These are phyloP conservation scores for Alcedo quadribrachys DNA, from an alignment of 2,797 vertebrate species.

Conservation along the genomic window DNA sequence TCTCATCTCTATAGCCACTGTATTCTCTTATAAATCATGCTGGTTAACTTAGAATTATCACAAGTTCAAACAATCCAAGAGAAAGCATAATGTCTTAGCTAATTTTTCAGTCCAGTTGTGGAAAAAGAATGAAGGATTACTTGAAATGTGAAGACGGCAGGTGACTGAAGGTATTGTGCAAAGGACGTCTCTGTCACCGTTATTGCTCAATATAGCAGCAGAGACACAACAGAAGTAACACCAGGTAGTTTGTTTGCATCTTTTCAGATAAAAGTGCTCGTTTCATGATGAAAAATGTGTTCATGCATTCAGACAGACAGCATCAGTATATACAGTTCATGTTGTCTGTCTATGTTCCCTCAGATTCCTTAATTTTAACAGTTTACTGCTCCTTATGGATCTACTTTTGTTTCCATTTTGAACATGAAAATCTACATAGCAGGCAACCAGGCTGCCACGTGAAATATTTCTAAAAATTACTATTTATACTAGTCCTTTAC, in stretches of 20 bases:
- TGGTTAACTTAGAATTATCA: not conserved
- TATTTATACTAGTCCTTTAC: not conserved
- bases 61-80: not conserved
- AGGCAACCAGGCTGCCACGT: not conserved
- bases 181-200: not conserved
- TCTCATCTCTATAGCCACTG: not conserved
- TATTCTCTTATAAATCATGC: not conserved
- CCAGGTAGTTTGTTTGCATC: not conserved
- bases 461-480: not conserved
- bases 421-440: not conserved
- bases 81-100: not conserved
- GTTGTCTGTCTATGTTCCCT: not conserved
- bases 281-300: constrained; percentile 10
- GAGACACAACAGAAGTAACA: not conserved
- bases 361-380: not conserved
- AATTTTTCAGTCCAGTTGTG: not conserved
- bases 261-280: not conserved
- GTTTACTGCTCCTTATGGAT: constrained; percentile 3
- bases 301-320: not conserved
- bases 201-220: not conserved
- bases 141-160: not conserved
- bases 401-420: not conserved
- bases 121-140: not conserved
- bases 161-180: not conserved
- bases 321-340: not conserved